Conservation (phyloP, 2,888 invertebrate genomes). For the Polydrusus cervinus region DNA sequence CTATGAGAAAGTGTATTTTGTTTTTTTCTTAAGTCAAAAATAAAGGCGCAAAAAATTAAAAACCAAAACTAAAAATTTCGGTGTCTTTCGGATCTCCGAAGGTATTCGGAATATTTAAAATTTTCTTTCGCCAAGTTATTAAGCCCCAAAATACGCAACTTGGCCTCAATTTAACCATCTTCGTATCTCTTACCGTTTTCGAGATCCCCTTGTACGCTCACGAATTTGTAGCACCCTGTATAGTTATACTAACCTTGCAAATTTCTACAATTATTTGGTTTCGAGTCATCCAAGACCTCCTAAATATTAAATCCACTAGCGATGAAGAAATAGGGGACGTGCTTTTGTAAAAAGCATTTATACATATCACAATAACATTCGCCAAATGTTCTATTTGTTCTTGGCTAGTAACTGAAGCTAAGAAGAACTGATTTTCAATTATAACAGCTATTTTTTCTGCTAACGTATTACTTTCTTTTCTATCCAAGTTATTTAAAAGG, state of each 20-base stretch:
- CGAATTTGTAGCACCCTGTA: no score
- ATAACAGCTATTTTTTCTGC: constrained; percentile 57
- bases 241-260: constrained; percentile 54
- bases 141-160: no score
- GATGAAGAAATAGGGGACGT: constrained; percentile 59
- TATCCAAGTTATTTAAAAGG: constrained; percentile 56
- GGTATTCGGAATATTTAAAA: no score
- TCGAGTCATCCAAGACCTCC: constrained; percentile 50
- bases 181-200: no score
- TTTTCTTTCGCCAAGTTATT: no score
- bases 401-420: constrained; percentile 6
- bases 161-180: no score
- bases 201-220: no score
- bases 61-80: no score
- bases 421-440: constrained; percentile 56
- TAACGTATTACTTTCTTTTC: constrained; percentile 53
- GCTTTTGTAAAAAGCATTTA: constrained; percentile 61
- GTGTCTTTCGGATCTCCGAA: no score
- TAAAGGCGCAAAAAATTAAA: no score
- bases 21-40: no score
- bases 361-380: constrained; percentile 60
- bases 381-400: constrained; percentile 56
- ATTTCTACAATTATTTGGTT: neutral
- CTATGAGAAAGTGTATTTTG: no score
- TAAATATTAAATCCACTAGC: constrained; percentile 60